A percentile compares a stretch with the other conserved stretches of the same genome.
Conservation (phyloP, 2,113 vertebrate genomes). For the Neoarius graeffei region DNA sequence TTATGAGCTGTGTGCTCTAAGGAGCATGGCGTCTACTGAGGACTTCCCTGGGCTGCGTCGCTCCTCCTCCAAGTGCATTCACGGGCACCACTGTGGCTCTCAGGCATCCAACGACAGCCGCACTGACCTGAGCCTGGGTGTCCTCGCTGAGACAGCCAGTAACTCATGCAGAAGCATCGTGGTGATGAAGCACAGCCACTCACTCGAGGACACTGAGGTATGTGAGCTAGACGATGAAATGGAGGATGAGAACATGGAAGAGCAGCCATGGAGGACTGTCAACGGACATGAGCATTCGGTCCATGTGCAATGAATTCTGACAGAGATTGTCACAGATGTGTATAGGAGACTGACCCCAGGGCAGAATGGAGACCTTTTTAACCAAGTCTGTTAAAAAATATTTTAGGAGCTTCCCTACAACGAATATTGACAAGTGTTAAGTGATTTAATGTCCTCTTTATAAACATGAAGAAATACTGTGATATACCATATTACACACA, state of each 20-base stretch:
- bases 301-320: slow-evolving; percentile 87
- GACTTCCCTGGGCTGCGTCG: slow-evolving; percentile 90
- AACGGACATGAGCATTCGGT: slow-evolving; percentile 86
- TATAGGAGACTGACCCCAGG: background rate
- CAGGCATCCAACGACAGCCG: slow-evolving; percentile 90
- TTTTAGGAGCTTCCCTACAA: background rate
- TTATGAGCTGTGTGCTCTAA: slow-evolving; percentile 93
- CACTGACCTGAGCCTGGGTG: slow-evolving; percentile 91
- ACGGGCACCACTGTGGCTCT: slow-evolving; percentile 97
- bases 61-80: slow-evolving; percentile 92
- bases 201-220: slow-evolving; percentile 86
- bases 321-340: slow-evolving; percentile 28
- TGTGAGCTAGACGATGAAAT: slow-evolving; percentile 86
- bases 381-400: background rate
- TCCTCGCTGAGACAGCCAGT: slow-evolving; percentile 77
- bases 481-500: too few relatives aligned
- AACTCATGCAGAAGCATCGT: slow-evolving; percentile 81
- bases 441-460: background rate
- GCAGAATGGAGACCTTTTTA: background rate
- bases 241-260: slow-evolving; percentile 85
- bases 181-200: slow-evolving; percentile 96
- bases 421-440: background rate
- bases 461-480: background rate
- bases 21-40: slow-evolving; percentile 80
- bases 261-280: slow-evolving; percentile 83